phyloP scores from a whole-genome alignment of 1,140 invertebrate species.

The Drosophila littoralis region DNA sequence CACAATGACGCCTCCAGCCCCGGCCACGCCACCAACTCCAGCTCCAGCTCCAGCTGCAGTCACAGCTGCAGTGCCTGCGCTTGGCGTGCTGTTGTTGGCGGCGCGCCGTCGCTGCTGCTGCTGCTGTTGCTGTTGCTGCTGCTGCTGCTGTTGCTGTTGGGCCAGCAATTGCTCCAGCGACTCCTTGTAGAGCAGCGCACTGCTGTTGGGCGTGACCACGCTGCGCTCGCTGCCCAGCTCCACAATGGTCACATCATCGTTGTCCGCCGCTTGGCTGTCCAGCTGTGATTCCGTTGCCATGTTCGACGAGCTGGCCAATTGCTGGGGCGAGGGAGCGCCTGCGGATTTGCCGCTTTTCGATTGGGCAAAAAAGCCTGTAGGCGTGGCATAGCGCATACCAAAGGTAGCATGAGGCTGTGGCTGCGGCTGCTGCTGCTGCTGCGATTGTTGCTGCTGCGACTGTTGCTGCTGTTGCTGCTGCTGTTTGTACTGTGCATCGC shows the following conservation, averaged over 20 bases:
- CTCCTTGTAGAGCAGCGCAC: conserved; percentile 75
- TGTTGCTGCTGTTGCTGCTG: conserved; percentile 49
- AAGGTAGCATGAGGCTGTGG: conserved; percentile 34
- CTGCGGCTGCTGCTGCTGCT: conserved; percentile 48
- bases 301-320: conserved; percentile 69
- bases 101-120: conserved; percentile 29
- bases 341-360: conserved; percentile 56
- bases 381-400: conserved; percentile 63
- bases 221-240: conserved; percentile 61
- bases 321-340: conserved; percentile 69
- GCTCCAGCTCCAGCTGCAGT: neutral
- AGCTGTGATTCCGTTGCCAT: conserved; percentile 35
- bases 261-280: conserved; percentile 38
- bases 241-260: conserved; percentile 71
- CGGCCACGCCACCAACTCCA: neutral
- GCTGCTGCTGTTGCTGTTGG: conserved; percentile 45
- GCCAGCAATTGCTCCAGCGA: conserved; percentile 75
- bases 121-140: conserved; percentile 7
- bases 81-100: conserved; percentile 32
- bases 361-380: conserved; percentile 54
- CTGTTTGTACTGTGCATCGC: conserved; percentile 65
- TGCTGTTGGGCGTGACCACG: conserved; percentile 51
- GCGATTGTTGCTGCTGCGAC: conserved; percentile 34
- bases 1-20: conserved; percentile 48
- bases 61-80: conserved; percentile 10